Percentiles rank a stretch among this genome's conserved stretches.
Evolutionary conservation across 2,888 invertebrate species (phyloP).

Genomic region (Folsomia candida): DNA sequence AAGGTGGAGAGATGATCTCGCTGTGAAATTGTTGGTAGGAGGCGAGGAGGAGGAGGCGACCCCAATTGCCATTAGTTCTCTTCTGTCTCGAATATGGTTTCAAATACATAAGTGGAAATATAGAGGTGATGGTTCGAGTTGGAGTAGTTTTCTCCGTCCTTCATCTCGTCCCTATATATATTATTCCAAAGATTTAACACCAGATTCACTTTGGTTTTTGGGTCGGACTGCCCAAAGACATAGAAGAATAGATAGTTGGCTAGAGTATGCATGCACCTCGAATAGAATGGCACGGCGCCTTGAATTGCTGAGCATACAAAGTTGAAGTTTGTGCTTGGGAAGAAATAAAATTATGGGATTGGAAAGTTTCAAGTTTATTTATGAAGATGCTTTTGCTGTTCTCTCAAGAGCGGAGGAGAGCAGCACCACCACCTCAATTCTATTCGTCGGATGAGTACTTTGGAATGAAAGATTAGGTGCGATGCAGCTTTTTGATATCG

Average conservation of each 20-base stretch:
- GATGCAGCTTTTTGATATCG: too few relatives aligned
- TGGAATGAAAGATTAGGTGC: too few relatives aligned
- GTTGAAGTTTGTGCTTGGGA: background rate
- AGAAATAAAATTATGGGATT: conserved; percentile 1
- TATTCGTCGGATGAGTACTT: too few relatives aligned
- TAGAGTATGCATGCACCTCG: background rate
- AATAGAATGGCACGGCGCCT: background rate
- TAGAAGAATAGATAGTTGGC: too few relatives aligned
- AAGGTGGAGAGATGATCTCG: background rate
- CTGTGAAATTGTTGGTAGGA: background rate
- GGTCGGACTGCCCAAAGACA: too few relatives aligned
- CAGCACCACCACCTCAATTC: too few relatives aligned
- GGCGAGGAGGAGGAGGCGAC: background rate
- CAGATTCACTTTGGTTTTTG: too few relatives aligned
- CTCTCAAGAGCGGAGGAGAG: background rate
- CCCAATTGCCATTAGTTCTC: conserved; percentile 1
- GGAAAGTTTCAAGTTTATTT: background rate
- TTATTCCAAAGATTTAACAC: too few relatives aligned
- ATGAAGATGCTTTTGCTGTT: conserved; percentile 4
- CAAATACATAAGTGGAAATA: background rate
- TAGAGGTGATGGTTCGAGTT: background rate
- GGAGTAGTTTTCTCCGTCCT: background rate
- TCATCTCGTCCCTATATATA: too few relatives aligned
- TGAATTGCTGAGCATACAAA: background rate
- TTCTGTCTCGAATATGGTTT: too few relatives aligned